phyloP scores from a whole-genome alignment of 2,888 invertebrate species.

The Ichneumoninae sp. region DNA sequence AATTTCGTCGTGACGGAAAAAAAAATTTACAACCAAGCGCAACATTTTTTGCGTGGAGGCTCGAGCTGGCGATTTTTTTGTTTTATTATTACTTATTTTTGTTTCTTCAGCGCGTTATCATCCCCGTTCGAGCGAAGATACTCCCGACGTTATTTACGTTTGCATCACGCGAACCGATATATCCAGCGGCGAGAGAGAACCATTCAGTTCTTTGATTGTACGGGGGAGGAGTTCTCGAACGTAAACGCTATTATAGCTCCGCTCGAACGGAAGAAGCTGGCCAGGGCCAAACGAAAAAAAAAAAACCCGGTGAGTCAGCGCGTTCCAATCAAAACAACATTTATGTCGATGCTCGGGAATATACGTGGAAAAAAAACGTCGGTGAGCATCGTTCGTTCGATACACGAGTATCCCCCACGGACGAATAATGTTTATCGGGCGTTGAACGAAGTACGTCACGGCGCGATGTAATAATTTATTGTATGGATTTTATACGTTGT shows the following conservation, averaged over 20 bases:
- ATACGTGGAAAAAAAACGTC: no score
- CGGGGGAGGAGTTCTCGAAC: background rate
- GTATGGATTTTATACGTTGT: no score
- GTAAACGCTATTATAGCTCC: conserved; percentile 3
- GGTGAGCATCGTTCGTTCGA: no score
- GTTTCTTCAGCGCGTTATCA: background rate
- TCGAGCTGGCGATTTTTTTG: background rate
- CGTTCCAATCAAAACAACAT: background rate
- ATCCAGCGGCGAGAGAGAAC: conserved; percentile 1
- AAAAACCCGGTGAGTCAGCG: background rate
- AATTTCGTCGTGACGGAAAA: background rate
- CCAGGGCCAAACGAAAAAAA: background rate
- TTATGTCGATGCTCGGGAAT: background rate
- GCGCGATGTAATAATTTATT: no score
- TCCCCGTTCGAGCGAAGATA: background rate
- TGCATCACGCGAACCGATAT: conserved; percentile 30
- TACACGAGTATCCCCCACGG: no score
- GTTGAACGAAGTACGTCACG: no score
- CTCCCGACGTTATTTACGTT: conserved; percentile 36
- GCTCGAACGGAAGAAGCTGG: background rate
- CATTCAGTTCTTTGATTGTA: background rate
- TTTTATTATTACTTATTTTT: background rate
- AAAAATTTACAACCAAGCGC: conserved; percentile 4
- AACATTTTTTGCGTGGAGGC: conserved; percentile 13
- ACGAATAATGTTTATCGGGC: no score